These are phyloP conservation scores for Euthynnus affinis DNA, from an alignment of 2,797 vertebrate genomes.

Conservation along the genomic window DNA sequence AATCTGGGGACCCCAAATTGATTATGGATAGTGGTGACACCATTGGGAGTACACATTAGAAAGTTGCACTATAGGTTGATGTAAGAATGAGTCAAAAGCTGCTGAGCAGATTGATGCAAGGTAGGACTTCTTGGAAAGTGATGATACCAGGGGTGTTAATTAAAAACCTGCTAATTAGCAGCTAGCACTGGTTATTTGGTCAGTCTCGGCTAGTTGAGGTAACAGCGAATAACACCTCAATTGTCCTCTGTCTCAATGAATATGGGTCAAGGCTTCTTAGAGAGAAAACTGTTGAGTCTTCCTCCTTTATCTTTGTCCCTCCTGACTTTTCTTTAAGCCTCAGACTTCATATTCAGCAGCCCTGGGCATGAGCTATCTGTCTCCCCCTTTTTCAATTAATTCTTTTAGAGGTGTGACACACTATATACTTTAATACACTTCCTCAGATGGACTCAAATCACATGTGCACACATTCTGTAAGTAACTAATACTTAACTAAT, in stretches of 20 bases:
- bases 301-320: constrained; percentile 76
- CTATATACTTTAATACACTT: constrained; percentile 53
- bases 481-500: not conserved
- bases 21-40: constrained; percentile 62
- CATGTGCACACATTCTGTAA: constrained; percentile 9
- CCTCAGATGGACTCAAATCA: constrained; percentile 42
- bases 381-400: constrained; percentile 71
- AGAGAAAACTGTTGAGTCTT: constrained; percentile 68
- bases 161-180: constrained; percentile 60
- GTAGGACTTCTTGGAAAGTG: constrained; percentile 29
- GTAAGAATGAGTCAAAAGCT: constrained; percentile 42
- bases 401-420: constrained; percentile 57
- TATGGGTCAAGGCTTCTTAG: constrained; percentile 45
- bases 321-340: constrained; percentile 75
- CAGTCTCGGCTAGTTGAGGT: constrained; percentile 51
- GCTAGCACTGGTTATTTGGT: constrained; percentile 54
- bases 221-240: constrained; percentile 39
- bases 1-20: constrained; percentile 54
- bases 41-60: constrained; percentile 41
- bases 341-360: constrained; percentile 78
- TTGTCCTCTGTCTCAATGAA: constrained; percentile 48
- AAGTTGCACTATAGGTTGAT: constrained; percentile 43
- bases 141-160: constrained; percentile 56
- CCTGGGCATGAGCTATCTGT: constrained; percentile 68
- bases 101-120: constrained; percentile 31